Percentiles rank a stretch among this genome's conserved stretches.
Evolutionary conservation across 1,140 invertebrate species (phyloP).

Genomic region (Kradibia gibbosae): DNA sequence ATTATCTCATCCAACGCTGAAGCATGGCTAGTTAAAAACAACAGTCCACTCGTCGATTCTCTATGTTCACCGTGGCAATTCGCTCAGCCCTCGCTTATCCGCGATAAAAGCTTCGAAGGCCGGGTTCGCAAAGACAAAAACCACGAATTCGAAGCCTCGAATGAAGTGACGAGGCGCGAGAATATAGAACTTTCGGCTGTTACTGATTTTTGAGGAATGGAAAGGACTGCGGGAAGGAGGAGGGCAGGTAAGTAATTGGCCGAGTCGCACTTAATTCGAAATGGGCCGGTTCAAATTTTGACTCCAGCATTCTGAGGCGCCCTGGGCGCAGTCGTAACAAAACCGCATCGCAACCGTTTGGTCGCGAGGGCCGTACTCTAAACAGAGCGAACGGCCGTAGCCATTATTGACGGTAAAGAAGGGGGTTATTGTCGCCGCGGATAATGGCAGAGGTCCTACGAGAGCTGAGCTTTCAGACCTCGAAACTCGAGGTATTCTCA

Average conservation of each 20-base stretch:
- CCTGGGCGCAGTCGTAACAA: conserved; percentile 25
- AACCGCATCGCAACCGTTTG: not conserved
- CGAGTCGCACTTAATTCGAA: not conserved
- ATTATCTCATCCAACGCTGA: no score
- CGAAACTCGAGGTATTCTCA: not conserved
- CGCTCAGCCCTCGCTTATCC: not conserved
- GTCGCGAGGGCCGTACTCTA: not conserved
- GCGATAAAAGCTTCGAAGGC: not conserved
- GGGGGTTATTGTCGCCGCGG: not conserved
- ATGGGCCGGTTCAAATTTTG: not conserved
- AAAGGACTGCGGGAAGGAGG: not conserved
- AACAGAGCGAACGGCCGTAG: not conserved
- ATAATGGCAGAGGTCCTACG: not conserved
- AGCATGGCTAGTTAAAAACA: not conserved
- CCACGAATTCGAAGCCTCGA: not conserved
- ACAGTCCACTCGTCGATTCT: not conserved
- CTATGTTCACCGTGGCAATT: no score
- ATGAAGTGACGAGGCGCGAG: not conserved
- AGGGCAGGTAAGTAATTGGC: not conserved
- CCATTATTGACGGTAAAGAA: not conserved
- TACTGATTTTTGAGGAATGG: no score
- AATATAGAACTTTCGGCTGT: no score
- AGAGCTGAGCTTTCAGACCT: not conserved
- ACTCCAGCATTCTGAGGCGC: not conserved
- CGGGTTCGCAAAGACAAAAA: not conserved